A percentile compares a stretch with the other conserved stretches of the same genome.
phyloP scores from a whole-genome alignment of 1,140 invertebrate species.

The Stegodyphus mimosarum region DNA sequence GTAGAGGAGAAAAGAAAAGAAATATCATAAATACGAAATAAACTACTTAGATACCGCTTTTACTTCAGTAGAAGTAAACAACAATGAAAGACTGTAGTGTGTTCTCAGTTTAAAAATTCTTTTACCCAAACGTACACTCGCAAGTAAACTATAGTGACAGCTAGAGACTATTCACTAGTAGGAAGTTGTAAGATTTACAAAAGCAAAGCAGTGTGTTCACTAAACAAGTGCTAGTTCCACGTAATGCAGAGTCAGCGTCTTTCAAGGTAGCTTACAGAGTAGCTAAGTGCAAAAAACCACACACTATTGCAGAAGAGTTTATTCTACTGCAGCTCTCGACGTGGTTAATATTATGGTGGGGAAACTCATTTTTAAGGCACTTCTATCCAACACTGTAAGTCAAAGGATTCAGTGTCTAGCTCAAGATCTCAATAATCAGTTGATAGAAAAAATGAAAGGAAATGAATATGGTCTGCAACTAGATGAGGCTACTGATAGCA shows the following conservation, averaged over 20 bases:
- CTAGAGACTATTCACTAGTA: too few species aligned
- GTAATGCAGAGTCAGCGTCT: neutral
- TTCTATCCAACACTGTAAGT: neutral
- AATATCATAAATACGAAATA: too few species aligned
- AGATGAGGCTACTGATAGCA: constrained; percentile 6
- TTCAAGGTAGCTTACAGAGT: neutral
- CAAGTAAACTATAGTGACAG: too few species aligned
- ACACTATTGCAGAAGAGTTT: neutral
- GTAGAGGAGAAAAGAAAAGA: too few species aligned
- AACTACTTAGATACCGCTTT: too few species aligned
- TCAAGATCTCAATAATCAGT: neutral
- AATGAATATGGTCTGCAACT: neutral
- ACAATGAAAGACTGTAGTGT: too few species aligned
- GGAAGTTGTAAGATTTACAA: too few species aligned
- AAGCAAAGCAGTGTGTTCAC: too few species aligned
- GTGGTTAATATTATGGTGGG: neutral
- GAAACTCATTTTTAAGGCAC: neutral
- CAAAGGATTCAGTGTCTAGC: neutral
- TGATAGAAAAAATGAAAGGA: constrained; percentile 5
- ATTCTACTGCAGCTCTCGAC: neutral
- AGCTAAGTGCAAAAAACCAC: neutral
- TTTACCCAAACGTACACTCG: too few species aligned
- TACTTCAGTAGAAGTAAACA: too few species aligned
- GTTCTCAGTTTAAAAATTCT: too few species aligned
- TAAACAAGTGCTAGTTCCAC: neutral